A percentile compares a stretch with the other conserved stretches of the same genome.
Evolutionary conservation across 1,140 invertebrate genomes (phyloP).

Genomic region (Drosophila pachea): DNA sequence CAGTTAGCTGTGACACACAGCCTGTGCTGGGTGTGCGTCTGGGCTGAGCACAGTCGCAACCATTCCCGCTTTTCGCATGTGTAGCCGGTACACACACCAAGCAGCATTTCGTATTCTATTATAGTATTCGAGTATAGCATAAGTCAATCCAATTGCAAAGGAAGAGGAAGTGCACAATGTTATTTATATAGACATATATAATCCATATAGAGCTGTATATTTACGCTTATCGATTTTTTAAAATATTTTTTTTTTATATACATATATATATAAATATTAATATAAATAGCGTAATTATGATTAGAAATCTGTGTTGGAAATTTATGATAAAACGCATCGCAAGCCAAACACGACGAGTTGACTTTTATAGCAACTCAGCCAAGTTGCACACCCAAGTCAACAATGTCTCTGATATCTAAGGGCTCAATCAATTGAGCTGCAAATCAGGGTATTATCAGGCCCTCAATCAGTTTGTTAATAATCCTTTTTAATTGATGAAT

Average conservation of each 20-base stretch:
- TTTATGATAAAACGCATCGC: slow-evolving; percentile 15
- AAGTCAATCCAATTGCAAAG: slow-evolving; percentile 23
- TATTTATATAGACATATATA: slow-evolving; percentile 18
- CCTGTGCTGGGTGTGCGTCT: slow-evolving; percentile 8
- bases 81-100: not conserved
- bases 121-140: slow-evolving; percentile 55
- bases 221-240: slow-evolving; percentile 31
- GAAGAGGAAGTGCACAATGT: slow-evolving; percentile 19
- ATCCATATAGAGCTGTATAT: slow-evolving; percentile 20
- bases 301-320: slow-evolving; percentile 9
- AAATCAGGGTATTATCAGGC: too few species aligned
- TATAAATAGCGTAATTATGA: slow-evolving; percentile 30
- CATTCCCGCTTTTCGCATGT: slow-evolving; percentile 17
- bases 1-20: slow-evolving; percentile 2
- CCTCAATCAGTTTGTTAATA: too few species aligned
- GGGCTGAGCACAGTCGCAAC: slow-evolving; percentile 1
- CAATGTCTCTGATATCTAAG: too few species aligned
- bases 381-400: too few species aligned
- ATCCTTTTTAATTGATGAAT: too few species aligned
- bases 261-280: too few species aligned
- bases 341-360: not conserved
- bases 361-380: not conserved
- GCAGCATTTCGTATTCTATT: slow-evolving; percentile 57
- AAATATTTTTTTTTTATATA: slow-evolving; percentile 26
- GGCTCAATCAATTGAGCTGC: too few species aligned